Evolutionary conservation across 2,113 vertebrate species (phyloP).

Genomic region (Xenopus laevis): DNA sequence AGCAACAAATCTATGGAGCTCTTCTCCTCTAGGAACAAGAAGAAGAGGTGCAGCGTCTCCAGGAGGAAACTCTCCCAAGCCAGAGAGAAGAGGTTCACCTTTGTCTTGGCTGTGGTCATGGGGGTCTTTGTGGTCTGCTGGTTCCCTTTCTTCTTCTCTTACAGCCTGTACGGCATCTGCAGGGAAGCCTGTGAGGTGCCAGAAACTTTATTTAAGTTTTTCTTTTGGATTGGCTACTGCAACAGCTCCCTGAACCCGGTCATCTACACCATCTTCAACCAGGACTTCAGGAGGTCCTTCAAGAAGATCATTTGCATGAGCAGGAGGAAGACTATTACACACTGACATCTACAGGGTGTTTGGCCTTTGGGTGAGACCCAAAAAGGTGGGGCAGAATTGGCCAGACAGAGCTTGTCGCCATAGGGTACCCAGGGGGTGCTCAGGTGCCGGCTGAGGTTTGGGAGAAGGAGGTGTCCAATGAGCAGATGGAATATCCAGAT

Average conservation of each 20-base stretch:
- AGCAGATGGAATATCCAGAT: no score
- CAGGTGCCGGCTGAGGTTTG: no score
- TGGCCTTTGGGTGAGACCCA: no score
- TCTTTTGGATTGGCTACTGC: conserved; percentile 98
- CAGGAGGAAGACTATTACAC: conserved; percentile 75
- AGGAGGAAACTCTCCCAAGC: conserved; percentile 85
- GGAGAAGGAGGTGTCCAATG: no score
- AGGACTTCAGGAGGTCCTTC: conserved; percentile 94
- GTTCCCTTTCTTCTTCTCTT: conserved; percentile 97
- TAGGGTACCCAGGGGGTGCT: no score
- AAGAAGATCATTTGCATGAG: conserved; percentile 91
- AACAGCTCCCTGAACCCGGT: conserved; percentile 97
- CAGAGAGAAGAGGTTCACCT: conserved; percentile 93
- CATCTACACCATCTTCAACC: conserved; percentile 98
- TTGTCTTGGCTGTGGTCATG: conserved; percentile 94
- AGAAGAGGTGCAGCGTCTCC: conserved; percentile 79
- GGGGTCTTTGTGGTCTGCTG: conserved; percentile 95
- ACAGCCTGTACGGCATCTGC: conserved; percentile 93
- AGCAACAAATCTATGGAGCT: conserved; percentile 69
- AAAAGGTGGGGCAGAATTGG: not conserved
- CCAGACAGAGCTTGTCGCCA: conserved; percentile 29
- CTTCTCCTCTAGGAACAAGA: conserved; percentile 81
- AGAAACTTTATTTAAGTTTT: conserved; percentile 86
- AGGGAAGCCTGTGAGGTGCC: conserved; percentile 81
- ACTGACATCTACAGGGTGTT: conserved; percentile 50